These are phyloP conservation scores for Axis porcinus DNA, from an alignment of 2,113 vertebrate genomes.

Conservation along the genomic window DNA sequence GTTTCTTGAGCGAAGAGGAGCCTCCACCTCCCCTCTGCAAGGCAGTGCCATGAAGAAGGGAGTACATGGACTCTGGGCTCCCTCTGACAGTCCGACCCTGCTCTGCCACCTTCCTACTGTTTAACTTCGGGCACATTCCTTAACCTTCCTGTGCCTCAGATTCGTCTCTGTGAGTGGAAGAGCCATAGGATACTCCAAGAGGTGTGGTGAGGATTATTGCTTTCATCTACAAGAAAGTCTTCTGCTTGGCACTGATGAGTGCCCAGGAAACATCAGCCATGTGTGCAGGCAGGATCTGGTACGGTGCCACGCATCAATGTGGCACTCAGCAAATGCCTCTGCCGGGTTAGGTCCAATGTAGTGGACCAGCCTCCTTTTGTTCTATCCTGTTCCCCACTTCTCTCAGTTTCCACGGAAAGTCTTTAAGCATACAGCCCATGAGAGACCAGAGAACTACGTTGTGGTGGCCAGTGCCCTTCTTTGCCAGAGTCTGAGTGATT, in stretches of 20 bases:
- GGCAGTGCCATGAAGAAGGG: background rate
- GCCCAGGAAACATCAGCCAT: background rate
- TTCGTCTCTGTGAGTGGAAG: background rate
- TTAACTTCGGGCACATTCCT: background rate
- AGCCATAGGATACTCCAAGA: background rate
- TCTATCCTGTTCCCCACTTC: background rate
- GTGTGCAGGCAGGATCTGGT: background rate
- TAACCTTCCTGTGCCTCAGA: background rate
- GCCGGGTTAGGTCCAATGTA: background rate
- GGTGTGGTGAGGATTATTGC: background rate
- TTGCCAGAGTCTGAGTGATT: background rate
- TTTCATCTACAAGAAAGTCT: background rate
- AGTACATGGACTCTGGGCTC: fast-evolving
- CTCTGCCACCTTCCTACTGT: background rate
- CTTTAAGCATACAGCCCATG: background rate
- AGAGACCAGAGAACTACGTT: background rate
- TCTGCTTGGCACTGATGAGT: background rate
- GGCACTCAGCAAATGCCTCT: background rate
- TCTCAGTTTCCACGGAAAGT: background rate
- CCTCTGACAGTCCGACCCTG: background rate
- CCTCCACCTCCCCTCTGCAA: background rate
- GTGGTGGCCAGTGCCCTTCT: background rate
- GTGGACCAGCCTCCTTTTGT: background rate
- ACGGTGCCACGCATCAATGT: background rate
- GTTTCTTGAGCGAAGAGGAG: background rate